phyloP scores from a whole-genome alignment of 2,888 invertebrate genomes.

The Peribatodes rhomboidaria region DNA sequence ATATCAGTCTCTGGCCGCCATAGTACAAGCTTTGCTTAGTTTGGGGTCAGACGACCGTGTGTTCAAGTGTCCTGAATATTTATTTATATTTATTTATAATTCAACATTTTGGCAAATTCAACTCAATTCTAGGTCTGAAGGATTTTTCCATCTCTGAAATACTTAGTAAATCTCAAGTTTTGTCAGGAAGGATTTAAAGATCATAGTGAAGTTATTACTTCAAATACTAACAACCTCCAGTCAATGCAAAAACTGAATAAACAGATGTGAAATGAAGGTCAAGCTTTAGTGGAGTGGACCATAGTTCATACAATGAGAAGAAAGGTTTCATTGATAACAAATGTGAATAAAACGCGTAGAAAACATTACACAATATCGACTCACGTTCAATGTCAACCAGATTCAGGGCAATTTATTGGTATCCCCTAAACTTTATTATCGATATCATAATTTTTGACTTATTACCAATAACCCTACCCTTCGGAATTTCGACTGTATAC shows the following conservation, averaged over 20 bases:
- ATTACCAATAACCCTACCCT: neutral
- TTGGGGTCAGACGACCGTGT: too few relatives aligned
- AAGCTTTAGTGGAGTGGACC: constrained; percentile 5
- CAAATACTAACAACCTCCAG: too few relatives aligned
- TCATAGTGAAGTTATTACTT: too few relatives aligned
- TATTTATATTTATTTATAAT: neutral
- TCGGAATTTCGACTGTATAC: neutral
- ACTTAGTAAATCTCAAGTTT: too few relatives aligned
- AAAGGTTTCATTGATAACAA: constrained; percentile 22
- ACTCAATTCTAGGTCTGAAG: too few relatives aligned
- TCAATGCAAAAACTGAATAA: constrained; percentile 7
- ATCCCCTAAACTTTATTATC: neutral
- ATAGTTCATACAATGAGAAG: constrained; percentile 7
- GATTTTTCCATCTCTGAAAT: too few relatives aligned
- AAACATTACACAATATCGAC: constrained; percentile 16
- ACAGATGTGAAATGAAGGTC: constrained; percentile 3
- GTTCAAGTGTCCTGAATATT: too few relatives aligned
- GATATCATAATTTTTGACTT: constrained; percentile 8
- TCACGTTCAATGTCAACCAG: neutral
- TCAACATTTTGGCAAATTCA: too few relatives aligned
- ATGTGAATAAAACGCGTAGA: constrained; percentile 4
- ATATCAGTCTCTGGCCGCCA: too few relatives aligned
- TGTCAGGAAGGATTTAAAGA: too few relatives aligned
- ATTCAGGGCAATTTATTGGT: constrained; percentile 7
- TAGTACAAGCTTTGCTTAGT: too few relatives aligned